Percentiles rank a stretch among this genome's conserved stretches.
Evolutionary conservation across 2,113 vertebrate species (phyloP).

Genomic region (Notarius lentiginosus): DNA sequence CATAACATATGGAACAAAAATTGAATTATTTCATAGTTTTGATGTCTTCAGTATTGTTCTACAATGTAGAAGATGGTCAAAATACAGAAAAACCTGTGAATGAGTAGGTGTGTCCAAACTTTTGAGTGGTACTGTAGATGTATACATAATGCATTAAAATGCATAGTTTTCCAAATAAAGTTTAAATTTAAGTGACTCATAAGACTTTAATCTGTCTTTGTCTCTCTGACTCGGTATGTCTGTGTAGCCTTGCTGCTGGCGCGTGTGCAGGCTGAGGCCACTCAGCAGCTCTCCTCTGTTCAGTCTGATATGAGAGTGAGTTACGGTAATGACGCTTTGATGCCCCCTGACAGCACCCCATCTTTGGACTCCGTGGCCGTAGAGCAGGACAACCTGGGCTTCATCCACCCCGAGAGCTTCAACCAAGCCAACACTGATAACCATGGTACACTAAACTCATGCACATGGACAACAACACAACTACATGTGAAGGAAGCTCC

Average conservation of each 20-base stretch:
- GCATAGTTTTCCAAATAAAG: neutral
- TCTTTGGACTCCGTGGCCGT: conserved; percentile 80
- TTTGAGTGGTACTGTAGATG: neutral
- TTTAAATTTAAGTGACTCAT: neutral
- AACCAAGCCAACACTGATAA: conserved; percentile 96
- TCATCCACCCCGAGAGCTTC: conserved; percentile 90
- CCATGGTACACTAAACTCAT: conserved; percentile 75
- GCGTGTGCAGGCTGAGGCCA: conserved; percentile 87
- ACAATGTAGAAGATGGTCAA: too few relatives aligned
- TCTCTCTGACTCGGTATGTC: neutral
- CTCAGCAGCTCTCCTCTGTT: conserved; percentile 90
- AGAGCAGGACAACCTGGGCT: conserved; percentile 85
- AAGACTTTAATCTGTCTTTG: neutral
- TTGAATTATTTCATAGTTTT: too few relatives aligned
- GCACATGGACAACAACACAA: conserved; percentile 15
- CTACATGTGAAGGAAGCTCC: neutral
- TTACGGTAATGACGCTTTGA: conserved; percentile 94
- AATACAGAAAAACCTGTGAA: too few relatives aligned
- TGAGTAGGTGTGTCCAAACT: too few relatives aligned
- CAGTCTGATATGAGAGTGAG: conserved; percentile 91
- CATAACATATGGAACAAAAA: too few relatives aligned
- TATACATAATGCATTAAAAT: neutral
- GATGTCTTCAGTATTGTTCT: too few relatives aligned
- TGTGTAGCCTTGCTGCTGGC: conserved; percentile 82
- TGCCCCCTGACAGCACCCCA: conserved; percentile 90